phyloP scores from a whole-genome alignment of 2,113 vertebrate genomes.

The Nycticorax nycticorax region DNA sequence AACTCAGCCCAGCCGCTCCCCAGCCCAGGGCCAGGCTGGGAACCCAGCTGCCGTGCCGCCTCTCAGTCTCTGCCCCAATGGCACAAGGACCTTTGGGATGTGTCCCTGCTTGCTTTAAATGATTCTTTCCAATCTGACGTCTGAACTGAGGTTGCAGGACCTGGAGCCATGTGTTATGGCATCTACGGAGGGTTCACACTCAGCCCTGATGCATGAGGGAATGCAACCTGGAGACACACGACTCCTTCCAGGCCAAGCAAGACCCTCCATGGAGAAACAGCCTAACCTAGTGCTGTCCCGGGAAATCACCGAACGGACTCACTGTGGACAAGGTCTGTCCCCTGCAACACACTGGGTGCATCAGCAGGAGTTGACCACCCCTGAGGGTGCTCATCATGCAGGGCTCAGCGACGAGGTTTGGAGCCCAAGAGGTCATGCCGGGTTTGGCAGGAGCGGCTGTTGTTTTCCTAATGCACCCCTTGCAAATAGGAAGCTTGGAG shows the following conservation, averaged over 20 bases:
- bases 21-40: background rate
- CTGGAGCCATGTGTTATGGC: background rate
- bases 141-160: background rate
- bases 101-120: background rate
- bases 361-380: background rate
- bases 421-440: background rate
- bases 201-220: background rate
- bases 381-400: accelerated
- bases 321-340: background rate
- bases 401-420: background rate
- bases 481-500: background rate
- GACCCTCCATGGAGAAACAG: background rate
- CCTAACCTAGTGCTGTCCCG: background rate
- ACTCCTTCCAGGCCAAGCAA: background rate
- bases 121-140: background rate
- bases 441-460: background rate
- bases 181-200: background rate
- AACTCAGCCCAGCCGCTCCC: background rate
- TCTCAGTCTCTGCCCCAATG: accelerated
- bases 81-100: background rate
- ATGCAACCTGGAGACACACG: accelerated
- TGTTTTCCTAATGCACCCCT: background rate
- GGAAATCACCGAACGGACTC: background rate
- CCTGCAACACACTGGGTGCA: background rate
- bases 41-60: background rate